A percentile compares a stretch with the other conserved stretches of the same genome.
phyloP scores from a whole-genome alignment of 1,140 invertebrate genomes.

The Melitaea cinxia region DNA sequence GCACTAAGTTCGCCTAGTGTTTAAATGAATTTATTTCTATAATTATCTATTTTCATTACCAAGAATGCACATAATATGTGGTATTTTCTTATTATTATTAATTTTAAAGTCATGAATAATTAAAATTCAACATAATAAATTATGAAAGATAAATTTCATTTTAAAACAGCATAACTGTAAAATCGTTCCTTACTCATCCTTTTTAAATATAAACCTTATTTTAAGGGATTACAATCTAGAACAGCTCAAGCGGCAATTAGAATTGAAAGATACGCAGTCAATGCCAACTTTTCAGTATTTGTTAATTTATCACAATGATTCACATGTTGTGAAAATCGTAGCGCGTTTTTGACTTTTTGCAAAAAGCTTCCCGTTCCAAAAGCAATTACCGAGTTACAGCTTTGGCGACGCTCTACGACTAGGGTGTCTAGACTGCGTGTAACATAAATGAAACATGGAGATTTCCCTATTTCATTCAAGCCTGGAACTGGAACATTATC shows the following conservation, averaged over 20 bases:
- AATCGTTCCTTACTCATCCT: neutral
- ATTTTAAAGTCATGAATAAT: neutral
- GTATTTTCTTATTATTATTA: neutral
- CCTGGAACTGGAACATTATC: neutral
- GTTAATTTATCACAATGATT: slow-evolving; percentile 40
- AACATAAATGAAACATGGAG: slow-evolving; percentile 13
- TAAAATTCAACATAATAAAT: neutral
- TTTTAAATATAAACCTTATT: neutral
- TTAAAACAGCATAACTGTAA: slow-evolving; percentile 13
- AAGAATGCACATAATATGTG: too few species aligned
- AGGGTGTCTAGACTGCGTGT: slow-evolving; percentile 33
- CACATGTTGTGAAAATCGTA: slow-evolving; percentile 34
- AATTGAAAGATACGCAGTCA: slow-evolving; percentile 19
- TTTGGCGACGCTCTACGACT: slow-evolving; percentile 33
- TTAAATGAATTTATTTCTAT: too few species aligned
- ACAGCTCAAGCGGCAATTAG: neutral
- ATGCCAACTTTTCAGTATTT: slow-evolving; percentile 35
- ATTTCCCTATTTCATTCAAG: slow-evolving; percentile 14
- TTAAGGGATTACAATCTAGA: neutral
- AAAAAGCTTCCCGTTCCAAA: slow-evolving; percentile 34
- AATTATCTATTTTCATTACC: too few species aligned
- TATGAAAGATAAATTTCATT: neutral
- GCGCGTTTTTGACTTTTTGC: slow-evolving; percentile 24
- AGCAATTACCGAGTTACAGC: slow-evolving; percentile 35
- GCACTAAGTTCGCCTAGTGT: too few species aligned